Conservation (phyloP, 2,113 vertebrate genomes). For the Cyanocitta stelleri region DNA sequence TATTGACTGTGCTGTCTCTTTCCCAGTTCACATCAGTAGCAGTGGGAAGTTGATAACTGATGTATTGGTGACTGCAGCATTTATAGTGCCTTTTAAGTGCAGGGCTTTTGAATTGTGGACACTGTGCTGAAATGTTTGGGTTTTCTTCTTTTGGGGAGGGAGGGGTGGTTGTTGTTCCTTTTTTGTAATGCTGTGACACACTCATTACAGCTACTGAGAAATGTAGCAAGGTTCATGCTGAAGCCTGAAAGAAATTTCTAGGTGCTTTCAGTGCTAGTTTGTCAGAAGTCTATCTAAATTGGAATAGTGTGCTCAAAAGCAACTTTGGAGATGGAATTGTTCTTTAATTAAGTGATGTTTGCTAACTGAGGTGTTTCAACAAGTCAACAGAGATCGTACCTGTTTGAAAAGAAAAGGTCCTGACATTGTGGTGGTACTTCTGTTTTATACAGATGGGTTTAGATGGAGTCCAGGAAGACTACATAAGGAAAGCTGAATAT, state of each 20-base stretch:
- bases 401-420: not conserved
- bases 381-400: not conserved
- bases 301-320: not conserved
- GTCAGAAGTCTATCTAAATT: not conserved
- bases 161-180: not conserved
- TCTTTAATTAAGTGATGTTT: not conserved
- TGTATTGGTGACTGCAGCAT: not conserved
- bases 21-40: not conserved
- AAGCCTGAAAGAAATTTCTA: not conserved
- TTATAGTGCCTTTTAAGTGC: not conserved
- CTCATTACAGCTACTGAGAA: not conserved
- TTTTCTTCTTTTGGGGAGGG: not conserved
- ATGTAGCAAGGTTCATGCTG: not conserved
- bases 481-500: constrained; percentile 86
- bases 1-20: not conserved
- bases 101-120: not conserved
- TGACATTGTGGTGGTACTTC: not conserved
- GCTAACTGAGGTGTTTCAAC: not conserved
- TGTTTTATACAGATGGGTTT: constrained; percentile 85
- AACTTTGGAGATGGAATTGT: not conserved
- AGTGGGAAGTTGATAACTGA: not conserved
- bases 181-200: not conserved
- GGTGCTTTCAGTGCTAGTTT: not conserved
- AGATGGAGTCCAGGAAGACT: constrained; percentile 88
- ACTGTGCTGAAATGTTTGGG: not conserved